Percentiles rank a stretch among this genome's conserved stretches.
phyloP scores from a whole-genome alignment of 2,797 vertebrate genomes.

The Micromesistius poutassou region DNA sequence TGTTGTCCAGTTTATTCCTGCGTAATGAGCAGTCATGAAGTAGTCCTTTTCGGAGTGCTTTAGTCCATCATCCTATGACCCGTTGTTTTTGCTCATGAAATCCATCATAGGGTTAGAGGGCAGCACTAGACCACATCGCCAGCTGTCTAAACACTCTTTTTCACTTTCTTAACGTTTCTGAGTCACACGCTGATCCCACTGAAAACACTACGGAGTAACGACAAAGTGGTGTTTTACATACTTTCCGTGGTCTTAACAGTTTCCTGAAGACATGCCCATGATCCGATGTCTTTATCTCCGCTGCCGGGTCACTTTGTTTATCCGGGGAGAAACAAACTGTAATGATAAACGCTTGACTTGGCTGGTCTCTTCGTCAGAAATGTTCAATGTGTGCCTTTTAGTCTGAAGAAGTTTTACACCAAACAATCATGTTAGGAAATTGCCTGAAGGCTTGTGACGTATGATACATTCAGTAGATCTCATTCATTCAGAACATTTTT shows the following conservation, averaged over 20 bases:
- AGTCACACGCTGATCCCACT: too few relatives aligned
- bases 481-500: too few relatives aligned
- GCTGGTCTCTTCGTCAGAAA: too few relatives aligned
- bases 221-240: background rate
- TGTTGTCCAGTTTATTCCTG: too few relatives aligned
- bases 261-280: background rate
- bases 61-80: background rate
- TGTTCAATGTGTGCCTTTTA: too few relatives aligned
- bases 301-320: background rate
- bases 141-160: background rate
- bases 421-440: too few relatives aligned
- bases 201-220: background rate
- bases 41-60: background rate
- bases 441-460: too few relatives aligned
- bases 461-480: too few relatives aligned
- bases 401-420: too few relatives aligned
- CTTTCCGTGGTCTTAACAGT: background rate
- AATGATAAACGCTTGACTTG: too few relatives aligned
- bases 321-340: background rate
- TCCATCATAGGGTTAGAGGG: background rate
- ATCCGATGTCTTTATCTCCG: too few relatives aligned
- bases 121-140: background rate
- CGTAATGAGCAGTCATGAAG: background rate
- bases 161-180: too few relatives aligned
- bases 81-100: background rate